Percentiles rank a stretch among this genome's conserved stretches.
phyloP scores from a whole-genome alignment of 92 coral and sea anemone genomes.

The Paragorgia papillata region DNA sequence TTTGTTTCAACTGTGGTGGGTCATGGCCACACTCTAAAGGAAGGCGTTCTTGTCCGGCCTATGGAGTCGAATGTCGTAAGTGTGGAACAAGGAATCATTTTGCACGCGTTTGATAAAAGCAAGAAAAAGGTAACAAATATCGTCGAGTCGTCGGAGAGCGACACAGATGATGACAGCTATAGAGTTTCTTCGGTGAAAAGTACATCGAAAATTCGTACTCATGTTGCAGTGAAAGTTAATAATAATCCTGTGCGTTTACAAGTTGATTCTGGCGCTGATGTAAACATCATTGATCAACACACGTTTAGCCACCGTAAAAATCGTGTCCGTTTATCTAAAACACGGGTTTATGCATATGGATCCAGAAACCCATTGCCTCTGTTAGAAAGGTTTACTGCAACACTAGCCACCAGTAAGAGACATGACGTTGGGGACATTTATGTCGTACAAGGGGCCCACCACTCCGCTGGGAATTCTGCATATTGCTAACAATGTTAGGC shows the following conservation, averaged over 20 bases:
- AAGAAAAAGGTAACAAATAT: constrained; percentile 19
- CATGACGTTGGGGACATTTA: not conserved
- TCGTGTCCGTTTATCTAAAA: not conserved
- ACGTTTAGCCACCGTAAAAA: not conserved
- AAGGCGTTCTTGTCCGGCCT: constrained; percentile 25
- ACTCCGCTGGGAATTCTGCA: constrained; percentile 18
- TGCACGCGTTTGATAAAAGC: constrained; percentile 13
- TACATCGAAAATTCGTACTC: no score
- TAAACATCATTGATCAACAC: constrained; percentile 6
- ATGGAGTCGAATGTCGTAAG: no score
- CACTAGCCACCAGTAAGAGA: not conserved
- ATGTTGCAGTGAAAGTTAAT: no score
- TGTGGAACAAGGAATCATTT: constrained; percentile 8
- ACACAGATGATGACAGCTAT: constrained; percentile 24
- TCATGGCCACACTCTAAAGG: constrained; percentile 34
- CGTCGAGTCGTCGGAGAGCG: constrained; percentile 18
- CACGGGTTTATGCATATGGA: constrained; percentile 22
- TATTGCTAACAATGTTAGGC: constrained; percentile 6
- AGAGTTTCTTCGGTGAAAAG: constrained; percentile 18
- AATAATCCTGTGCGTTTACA: constrained; percentile 19
- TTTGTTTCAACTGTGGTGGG: constrained; percentile 36
- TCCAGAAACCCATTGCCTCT: constrained; percentile 23
- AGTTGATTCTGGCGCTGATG: constrained; percentile 10
- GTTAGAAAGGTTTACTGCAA: constrained; percentile 7
- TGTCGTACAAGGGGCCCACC: no score